Conservation (phyloP, 2,888 invertebrate genomes). For the Nymphalis urticae region DNA sequence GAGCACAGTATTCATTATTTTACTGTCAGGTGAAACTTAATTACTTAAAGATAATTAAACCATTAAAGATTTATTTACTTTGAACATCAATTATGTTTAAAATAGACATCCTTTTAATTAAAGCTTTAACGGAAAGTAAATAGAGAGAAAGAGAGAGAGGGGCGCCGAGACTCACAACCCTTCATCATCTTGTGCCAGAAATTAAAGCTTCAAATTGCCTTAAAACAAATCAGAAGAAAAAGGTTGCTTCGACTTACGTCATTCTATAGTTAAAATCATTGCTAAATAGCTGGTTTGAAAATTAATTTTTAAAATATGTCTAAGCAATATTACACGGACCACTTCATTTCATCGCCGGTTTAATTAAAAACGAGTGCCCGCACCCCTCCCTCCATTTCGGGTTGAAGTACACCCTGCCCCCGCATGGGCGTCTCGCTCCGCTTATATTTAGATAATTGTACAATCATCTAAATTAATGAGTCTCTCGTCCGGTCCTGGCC, state of each 20-base stretch:
- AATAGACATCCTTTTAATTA: slow-evolving; percentile 80
- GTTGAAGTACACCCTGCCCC: slow-evolving; percentile 72
- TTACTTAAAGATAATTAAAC: slow-evolving; percentile 79
- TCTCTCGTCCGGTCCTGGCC: slow-evolving; percentile 77
- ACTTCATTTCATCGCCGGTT: slow-evolving; percentile 81
- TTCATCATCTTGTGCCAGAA: slow-evolving; percentile 49
- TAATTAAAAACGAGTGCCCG: slow-evolving; percentile 82
- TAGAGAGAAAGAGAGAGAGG: slow-evolving; percentile 55
- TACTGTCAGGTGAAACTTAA: slow-evolving; percentile 76
- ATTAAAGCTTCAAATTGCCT: slow-evolving; percentile 12
- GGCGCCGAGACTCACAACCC: slow-evolving; percentile 62
- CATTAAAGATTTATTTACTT: slow-evolving; percentile 79
- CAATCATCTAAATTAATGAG: slow-evolving; percentile 83
- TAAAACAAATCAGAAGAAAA: slow-evolving; percentile 11
- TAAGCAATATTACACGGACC: slow-evolving; percentile 81
- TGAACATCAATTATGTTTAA: slow-evolving; percentile 79
- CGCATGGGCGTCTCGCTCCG: slow-evolving; percentile 77
- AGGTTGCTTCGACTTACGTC: slow-evolving; percentile 19
- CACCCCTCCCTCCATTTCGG: slow-evolving; percentile 77
- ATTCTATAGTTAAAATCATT: slow-evolving; percentile 30
- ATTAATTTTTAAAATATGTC: slow-evolving; percentile 81
- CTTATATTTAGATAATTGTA: slow-evolving; percentile 83
- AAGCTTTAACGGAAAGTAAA: slow-evolving; percentile 79
- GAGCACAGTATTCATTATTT: slow-evolving; percentile 49
- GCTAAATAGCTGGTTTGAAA: slow-evolving; percentile 47